These are phyloP conservation scores for Saccostrea echinata DNA, from an alignment of 1,140 invertebrate genomes.

Conservation along the genomic window DNA sequence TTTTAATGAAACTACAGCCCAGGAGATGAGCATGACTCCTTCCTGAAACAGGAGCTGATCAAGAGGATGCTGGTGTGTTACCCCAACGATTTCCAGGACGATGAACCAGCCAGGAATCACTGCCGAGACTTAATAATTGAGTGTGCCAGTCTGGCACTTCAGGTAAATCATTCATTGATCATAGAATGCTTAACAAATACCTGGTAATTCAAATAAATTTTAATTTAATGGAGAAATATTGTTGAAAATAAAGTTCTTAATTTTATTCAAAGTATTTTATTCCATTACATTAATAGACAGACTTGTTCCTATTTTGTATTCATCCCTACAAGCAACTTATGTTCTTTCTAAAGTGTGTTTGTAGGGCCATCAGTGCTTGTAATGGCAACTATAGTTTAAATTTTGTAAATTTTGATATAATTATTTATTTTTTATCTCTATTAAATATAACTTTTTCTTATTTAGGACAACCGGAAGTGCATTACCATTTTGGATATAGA, in stretches of 20 bases:
- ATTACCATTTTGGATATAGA: slow-evolving; percentile 78
- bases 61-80: slow-evolving; percentile 75
- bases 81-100: slow-evolving; percentile 72
- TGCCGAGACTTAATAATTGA: slow-evolving; percentile 77
- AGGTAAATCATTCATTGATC: slow-evolving; percentile 46
- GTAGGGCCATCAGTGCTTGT: too few relatives aligned
- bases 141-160: slow-evolving; percentile 67
- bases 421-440: background rate
- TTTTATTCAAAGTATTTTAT: too few relatives aligned
- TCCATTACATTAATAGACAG: too few relatives aligned
- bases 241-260: too few relatives aligned
- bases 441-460: background rate
- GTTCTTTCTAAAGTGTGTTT: too few relatives aligned
- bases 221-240: background rate
- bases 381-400: background rate
- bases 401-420: background rate
- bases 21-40: slow-evolving; percentile 74
- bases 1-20: slow-evolving; percentile 38
- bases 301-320: too few relatives aligned
- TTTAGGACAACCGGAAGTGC: slow-evolving; percentile 75
- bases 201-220: background rate
- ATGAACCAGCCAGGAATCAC: slow-evolving; percentile 67
- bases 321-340: too few relatives aligned
- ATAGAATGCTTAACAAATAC: background rate
- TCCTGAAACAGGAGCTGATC: slow-evolving; percentile 77